Conservation (phyloP, 2,113 vertebrate genomes). For the Hippolais icterina region DNA sequence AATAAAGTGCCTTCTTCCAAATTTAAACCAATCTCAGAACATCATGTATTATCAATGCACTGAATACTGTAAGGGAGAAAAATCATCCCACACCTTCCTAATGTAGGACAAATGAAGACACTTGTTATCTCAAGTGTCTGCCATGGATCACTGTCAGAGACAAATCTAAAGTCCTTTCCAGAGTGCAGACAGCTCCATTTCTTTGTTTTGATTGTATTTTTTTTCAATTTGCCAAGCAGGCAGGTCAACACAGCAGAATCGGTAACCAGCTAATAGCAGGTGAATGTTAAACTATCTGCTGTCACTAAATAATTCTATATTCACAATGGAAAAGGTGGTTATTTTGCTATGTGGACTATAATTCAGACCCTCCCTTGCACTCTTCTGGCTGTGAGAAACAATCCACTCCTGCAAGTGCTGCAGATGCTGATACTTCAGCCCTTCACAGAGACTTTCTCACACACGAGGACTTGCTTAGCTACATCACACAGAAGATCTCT, state of each 20-base stretch:
- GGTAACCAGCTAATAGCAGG: not conserved
- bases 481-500: not conserved
- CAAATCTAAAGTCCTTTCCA: not conserved
- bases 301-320: constrained; percentile 2
- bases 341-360: not conserved
- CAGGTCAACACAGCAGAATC: not conserved
- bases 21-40: not conserved
- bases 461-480: not conserved
- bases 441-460: not conserved
- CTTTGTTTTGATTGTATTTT: constrained; percentile 9
- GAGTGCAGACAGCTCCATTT: not conserved
- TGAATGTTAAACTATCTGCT: not conserved
- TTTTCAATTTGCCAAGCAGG: not conserved
- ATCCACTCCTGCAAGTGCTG: not conserved
- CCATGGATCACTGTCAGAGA: not conserved
- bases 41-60: not conserved
- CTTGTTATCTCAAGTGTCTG: constrained; percentile 6
- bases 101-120: constrained; percentile 1
- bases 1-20: not conserved
- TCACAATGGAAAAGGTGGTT: not conserved
- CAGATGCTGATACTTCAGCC: not conserved
- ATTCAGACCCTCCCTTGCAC: not conserved
- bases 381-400: not conserved
- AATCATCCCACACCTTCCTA: not conserved
- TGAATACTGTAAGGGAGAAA: not conserved